Evolutionary conservation across 2,888 invertebrate species (phyloP), one percentile per base, ranked within the genome.

Genomic region (Drosophila kokeensis): DNA sequence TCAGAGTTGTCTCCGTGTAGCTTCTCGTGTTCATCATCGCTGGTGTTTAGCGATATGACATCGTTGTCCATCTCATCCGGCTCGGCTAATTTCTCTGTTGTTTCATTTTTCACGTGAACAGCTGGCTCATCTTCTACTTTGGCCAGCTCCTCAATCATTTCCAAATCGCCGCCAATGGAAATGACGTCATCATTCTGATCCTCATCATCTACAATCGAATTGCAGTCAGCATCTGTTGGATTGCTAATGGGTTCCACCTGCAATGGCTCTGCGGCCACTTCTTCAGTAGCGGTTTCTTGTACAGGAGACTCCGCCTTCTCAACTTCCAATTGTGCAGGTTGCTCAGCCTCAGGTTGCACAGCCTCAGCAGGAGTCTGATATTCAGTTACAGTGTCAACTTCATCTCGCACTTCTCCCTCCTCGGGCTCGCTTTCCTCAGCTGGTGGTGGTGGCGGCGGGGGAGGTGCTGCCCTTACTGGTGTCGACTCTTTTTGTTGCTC

Each of bases 101-200:
- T 64, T 38, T 91, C 87, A 10, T 69, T 85, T n/a, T 85, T 83
- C 0, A 89, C 63, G n/a, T 49, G 70, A 0, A 45, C 55, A 1
- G 18, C 34, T 4, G 69, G 54, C 15, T 72, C 61, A 8, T 87
- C 82, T 8, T 90, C 77, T 10, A 89, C 90, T 45, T 89, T 78
- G 11, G 81, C 81, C 55, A 92, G 71, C 68, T 92, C 90, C 40
- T 91, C 92, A 6, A 94, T 94, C 71, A 93, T 90, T 86, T 93
- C 92, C 32, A 93, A 63, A 68, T 93, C 93, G 13, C 92, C 93
- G 29, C 93, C 92, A 55, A 93, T 85, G 4, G 93, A 93, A 49
- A 93, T 93, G 3, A 92, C 89, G 82, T 93, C 93, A 66, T 93
- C 93, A 61, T 92, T 92, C 53, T 89, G 89, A 78, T 91, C 92